These are phyloP conservation scores for Regulus satrapa DNA, from an alignment of 2,113 vertebrate species.

Conservation along the genomic window DNA sequence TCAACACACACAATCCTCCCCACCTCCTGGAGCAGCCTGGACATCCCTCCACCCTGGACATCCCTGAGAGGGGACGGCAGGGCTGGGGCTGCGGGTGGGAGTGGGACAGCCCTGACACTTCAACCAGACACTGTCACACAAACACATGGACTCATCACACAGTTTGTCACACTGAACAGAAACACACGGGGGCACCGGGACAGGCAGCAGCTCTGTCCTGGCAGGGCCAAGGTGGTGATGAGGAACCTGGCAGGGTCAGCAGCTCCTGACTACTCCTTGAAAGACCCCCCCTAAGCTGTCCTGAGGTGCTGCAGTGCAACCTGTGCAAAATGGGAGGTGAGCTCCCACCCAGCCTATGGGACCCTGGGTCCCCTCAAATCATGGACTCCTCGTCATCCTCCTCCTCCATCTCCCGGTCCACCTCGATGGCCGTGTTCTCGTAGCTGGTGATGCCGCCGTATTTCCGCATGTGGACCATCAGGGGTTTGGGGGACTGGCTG, in stretches of 20 bases:
- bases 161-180: slow-evolving; percentile 16
- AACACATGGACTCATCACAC: background rate
- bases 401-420: slow-evolving; percentile 78
- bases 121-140: background rate
- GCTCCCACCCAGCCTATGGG: background rate
- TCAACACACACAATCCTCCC: background rate
- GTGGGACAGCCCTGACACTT: background rate
- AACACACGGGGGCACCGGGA: background rate
- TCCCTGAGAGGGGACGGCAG: rapidly evolving
- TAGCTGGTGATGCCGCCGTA: slow-evolving; percentile 82
- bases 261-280: background rate
- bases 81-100: background rate
- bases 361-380: slow-evolving; percentile 60
- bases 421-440: slow-evolving; percentile 78
- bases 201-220: background rate
- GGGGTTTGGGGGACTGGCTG: slow-evolving; percentile 78
- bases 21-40: background rate
- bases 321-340: background rate
- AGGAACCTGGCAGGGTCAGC: background rate
- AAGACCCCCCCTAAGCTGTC: background rate
- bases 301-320: slow-evolving; percentile 25
- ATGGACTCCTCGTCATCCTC: slow-evolving; percentile 76
- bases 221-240: background rate
- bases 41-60: background rate
- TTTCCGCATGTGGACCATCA: slow-evolving; percentile 83